A percentile compares a stretch with the other conserved stretches of the same genome.
These are phyloP conservation scores for Pollenia angustigena DNA, from an alignment of 2,888 invertebrate species.

Conservation along the genomic window DNA sequence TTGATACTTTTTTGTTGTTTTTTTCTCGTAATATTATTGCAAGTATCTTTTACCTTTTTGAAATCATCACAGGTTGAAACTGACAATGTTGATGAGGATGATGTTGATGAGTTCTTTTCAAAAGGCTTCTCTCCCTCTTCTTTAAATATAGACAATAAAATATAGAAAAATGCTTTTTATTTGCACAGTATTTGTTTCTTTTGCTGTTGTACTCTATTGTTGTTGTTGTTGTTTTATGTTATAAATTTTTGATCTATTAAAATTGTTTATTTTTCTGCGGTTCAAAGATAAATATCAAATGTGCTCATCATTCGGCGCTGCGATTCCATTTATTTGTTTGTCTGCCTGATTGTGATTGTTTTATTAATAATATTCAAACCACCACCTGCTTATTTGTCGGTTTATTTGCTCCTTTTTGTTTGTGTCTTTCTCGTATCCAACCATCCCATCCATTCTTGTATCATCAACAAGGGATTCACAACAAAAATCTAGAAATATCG, in stretches of 20 bases:
- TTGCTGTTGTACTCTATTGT: conserved; percentile 26
- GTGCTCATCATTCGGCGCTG: conserved; percentile 34
- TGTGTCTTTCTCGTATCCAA: not conserved
- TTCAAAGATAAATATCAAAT: conserved; percentile 75
- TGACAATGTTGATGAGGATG: conserved; percentile 20
- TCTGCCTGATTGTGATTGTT: conserved; percentile 46
- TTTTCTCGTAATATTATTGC: conserved; percentile 23
- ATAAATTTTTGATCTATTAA: conserved; percentile 31
- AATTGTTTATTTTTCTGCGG: conserved; percentile 73
- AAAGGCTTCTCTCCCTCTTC: conserved; percentile 33
- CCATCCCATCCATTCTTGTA: conserved; percentile 12
- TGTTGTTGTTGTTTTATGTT: conserved; percentile 36
- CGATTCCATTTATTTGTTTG: conserved; percentile 23
- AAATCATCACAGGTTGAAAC: conserved; percentile 28
- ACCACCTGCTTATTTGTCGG: conserved; percentile 65
- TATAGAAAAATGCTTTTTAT: conserved; percentile 50
- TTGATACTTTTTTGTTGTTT: conserved; percentile 64
- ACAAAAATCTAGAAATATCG: conserved; percentile 18
- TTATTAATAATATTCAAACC: conserved; percentile 54
- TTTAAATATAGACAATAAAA: conserved; percentile 42
- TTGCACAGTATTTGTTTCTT: conserved; percentile 56
- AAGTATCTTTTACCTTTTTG: conserved; percentile 59
- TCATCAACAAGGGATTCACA: conserved; percentile 1
- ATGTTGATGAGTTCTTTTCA: conserved; percentile 21
- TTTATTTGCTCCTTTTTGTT: conserved; percentile 57